Evolutionary conservation across 2,113 vertebrate genomes (phyloP).

Genomic region (Bos javanicus): DNA sequence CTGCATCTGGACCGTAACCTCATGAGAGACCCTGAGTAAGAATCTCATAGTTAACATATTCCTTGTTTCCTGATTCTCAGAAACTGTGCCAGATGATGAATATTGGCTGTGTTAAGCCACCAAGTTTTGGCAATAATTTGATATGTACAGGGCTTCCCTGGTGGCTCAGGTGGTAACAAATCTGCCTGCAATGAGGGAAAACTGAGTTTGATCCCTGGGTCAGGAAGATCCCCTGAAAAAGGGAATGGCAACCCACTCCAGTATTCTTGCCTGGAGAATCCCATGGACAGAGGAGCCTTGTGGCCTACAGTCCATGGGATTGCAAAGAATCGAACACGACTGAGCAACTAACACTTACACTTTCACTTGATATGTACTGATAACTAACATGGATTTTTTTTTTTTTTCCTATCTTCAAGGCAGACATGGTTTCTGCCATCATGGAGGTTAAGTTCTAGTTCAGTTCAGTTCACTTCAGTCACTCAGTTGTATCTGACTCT

Average conservation of each 20-base stretch:
- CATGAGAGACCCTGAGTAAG: neutral
- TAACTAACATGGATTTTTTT: neutral
- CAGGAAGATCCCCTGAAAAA: neutral
- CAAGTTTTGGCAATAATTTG: neutral
- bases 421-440: neutral
- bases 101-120: neutral
- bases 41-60: neutral
- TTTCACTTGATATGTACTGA: neutral
- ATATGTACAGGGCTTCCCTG: neutral
- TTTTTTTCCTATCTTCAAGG: neutral
- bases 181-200: neutral
- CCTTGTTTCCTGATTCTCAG: neutral
- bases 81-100: neutral
- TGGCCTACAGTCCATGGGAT: neutral
- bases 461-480: no score
- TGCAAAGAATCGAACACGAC: neutral
- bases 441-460: neutral
- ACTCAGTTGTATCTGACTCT: rapidly evolving
- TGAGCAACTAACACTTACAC: neutral
- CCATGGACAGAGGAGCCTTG: neutral
- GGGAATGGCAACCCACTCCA: neutral
- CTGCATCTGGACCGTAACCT: neutral
- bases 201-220: neutral
- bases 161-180: neutral
- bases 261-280: neutral